These are phyloP conservation scores for Amphipyra berbera DNA, from an alignment of 2,888 invertebrate species.

Conservation along the genomic window DNA sequence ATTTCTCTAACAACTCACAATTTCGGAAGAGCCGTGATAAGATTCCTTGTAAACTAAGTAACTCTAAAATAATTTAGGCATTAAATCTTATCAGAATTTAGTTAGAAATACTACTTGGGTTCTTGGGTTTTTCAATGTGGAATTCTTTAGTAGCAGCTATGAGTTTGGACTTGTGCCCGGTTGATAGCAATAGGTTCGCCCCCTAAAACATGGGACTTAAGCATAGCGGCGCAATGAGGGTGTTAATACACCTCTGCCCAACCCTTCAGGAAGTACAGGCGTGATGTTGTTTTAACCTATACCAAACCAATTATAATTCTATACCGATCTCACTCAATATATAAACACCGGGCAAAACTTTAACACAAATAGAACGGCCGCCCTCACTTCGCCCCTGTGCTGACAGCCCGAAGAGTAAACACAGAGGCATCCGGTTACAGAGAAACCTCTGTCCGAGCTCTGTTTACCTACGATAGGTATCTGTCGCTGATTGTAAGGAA, in stretches of 20 bases:
- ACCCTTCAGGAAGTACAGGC: too few species aligned
- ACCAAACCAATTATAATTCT: conserved; percentile 4
- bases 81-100: conserved; percentile 20
- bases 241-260: too few species aligned
- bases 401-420: conserved; percentile 26
- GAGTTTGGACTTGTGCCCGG: too few species aligned
- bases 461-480: conserved; percentile 32
- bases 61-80: conserved; percentile 10
- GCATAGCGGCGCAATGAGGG: too few species aligned
- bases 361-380: background rate
- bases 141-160: too few species aligned
- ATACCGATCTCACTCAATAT: background rate
- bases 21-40: conserved; percentile 10
- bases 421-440: conserved; percentile 38
- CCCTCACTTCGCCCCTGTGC: conserved; percentile 21
- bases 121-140: too few species aligned
- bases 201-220: too few species aligned
- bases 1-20: conserved; percentile 2
- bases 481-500: conserved; percentile 18
- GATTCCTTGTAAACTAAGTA: conserved; percentile 15
- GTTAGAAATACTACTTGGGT: conserved; percentile 18
- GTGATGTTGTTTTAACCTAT: too few species aligned
- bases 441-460: conserved; percentile 12
- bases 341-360: background rate
- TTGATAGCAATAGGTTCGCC: too few species aligned